A percentile compares a stretch with the other conserved stretches of the same genome.
phyloP scores from a whole-genome alignment of 2,888 invertebrate genomes.

The Eupithecia inturbata region DNA sequence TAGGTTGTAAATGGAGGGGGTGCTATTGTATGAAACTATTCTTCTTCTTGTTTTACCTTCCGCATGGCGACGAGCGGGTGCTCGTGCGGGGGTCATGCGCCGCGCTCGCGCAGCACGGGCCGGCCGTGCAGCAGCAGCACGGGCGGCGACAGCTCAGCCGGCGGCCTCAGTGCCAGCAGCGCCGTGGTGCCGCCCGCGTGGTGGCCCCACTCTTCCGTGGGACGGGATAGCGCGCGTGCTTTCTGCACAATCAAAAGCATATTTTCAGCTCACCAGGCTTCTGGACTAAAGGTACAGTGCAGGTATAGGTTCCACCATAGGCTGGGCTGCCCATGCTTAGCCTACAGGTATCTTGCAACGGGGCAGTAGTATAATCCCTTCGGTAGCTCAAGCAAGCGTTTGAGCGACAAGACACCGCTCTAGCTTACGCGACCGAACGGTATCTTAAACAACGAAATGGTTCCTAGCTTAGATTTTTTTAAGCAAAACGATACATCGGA shows the following conservation, averaged over 20 bases:
- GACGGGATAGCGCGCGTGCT: conserved; percentile 85
- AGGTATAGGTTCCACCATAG: background rate
- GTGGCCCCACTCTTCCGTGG: conserved; percentile 89
- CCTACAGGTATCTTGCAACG: background rate
- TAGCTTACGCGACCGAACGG: too few relatives aligned
- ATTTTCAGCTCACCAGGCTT: background rate
- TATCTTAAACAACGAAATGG: background rate
- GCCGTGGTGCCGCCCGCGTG: conserved; percentile 73
- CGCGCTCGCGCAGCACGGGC: conserved; percentile 83
- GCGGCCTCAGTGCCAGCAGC: conserved; percentile 83
- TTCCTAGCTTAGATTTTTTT: background rate
- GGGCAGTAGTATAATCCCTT: background rate
- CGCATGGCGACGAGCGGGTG: conserved; percentile 77
- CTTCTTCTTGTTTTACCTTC: conserved; percentile 58
- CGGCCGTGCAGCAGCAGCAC: conserved; percentile 81
- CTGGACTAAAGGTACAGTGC: background rate
- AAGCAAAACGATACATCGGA: background rate
- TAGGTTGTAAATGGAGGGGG: too few relatives aligned
- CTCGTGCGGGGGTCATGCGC: conserved; percentile 77
- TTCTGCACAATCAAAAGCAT: conserved; percentile 69
- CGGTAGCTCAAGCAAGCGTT: background rate
- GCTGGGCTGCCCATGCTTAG: background rate
- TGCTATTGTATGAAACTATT: too few relatives aligned
- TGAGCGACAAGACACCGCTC: background rate
- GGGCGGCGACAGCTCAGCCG: conserved; percentile 77